These are phyloP conservation scores for Odobenus rosmarus DNA, from an alignment of 2,113 vertebrate genomes.

Conservation along the genomic window DNA sequence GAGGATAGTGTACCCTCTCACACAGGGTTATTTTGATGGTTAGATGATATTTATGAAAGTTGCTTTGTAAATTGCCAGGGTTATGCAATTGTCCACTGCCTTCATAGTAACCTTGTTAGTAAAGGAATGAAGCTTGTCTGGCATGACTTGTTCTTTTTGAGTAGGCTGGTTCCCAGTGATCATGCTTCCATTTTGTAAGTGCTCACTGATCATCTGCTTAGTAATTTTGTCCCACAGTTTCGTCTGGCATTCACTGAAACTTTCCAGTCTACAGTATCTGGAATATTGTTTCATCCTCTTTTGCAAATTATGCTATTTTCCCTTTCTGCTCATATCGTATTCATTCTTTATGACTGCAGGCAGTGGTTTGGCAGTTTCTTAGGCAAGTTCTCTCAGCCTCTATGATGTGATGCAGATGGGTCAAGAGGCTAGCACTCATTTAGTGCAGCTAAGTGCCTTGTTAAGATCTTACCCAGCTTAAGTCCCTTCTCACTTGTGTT, in stretches of 20 bases:
- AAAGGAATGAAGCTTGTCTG: slow-evolving; percentile 32
- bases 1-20: not conserved
- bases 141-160: slow-evolving; percentile 54
- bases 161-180: not conserved
- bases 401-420: not conserved
- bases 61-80: not conserved
- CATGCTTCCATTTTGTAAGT: slow-evolving; percentile 10
- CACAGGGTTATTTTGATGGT: not conserved
- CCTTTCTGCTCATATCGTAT: not conserved
- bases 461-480: not conserved
- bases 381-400: not conserved
- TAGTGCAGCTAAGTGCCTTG: not conserved
- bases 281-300: slow-evolving; percentile 44
- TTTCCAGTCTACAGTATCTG: not conserved
- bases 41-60: slow-evolving; percentile 42
- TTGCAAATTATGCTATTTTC: slow-evolving; percentile 32
- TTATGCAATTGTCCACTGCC: not conserved
- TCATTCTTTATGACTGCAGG: not conserved
- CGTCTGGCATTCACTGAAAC: slow-evolving; percentile 47
- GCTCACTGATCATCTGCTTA: slow-evolving; percentile 13
- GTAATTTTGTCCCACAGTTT: slow-evolving; percentile 56
- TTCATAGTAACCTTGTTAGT: not conserved
- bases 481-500: not conserved
- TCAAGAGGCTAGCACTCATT: slow-evolving; percentile 3
- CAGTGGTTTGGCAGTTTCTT: not conserved